Evolutionary conservation across 1,140 invertebrate genomes (phyloP), one percentile per base, ranked within the genome.

Genomic region (Hypothenemus hampei): DNA sequence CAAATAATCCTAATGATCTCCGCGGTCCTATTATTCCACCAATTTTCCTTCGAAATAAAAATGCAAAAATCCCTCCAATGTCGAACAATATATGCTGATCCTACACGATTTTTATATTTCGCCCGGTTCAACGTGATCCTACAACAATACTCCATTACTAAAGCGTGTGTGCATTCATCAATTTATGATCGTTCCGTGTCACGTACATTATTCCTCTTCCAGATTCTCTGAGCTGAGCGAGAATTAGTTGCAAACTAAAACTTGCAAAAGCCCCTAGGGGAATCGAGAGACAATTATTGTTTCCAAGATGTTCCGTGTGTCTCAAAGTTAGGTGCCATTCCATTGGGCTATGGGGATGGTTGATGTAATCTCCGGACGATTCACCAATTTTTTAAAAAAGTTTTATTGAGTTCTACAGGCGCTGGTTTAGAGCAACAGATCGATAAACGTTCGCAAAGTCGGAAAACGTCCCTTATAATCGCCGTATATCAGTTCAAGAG

Each of bases 181-280:
- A 43, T 43, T 21, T 43, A 43, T 23, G 18, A 23, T 43, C 22
- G 39, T 16, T 10, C 7, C 2, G 39, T 43, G 18, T 43, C 40
- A 43, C 40, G 40, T 43, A 43, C 36, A 18, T 3, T n/a, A 39
- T n/a, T 18, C 36, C 36, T 19, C 18, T 39, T 8, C n/a, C 13
- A 39, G 13, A n/a, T 5, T 21, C 13, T 11, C 40, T 6, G 11
- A 43, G 22, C 11, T 29, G 31, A 29, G 43, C 31, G 23, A 45
- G 24, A 45, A 26, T 29, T 45, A 45, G 43, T 45, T 45, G 43
- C 11, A 45, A 45, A 45, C 43, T 45, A 29, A 45, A 29, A 6
- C 23, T 22, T 29, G 22, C 24, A 45, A 45, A 45, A 16, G 11
- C 18, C 39, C 4, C 18, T 15, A 13, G 43, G 43, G 19, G 19